Conservation (phyloP, 2,888 invertebrate species). For the Melanophora roralis region DNA sequence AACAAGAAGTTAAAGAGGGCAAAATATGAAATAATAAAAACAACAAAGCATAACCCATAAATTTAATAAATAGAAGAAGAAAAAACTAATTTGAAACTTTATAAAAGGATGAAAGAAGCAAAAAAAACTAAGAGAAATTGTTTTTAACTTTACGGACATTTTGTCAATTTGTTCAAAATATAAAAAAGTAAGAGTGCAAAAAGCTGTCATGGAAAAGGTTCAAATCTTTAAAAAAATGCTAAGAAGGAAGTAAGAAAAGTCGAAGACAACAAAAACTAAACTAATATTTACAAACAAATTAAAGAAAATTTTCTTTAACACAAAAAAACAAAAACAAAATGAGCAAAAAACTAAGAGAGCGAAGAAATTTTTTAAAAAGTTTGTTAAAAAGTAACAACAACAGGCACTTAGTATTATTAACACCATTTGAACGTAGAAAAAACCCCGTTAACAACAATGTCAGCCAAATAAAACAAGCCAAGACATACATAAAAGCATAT, state of each 20-base stretch:
- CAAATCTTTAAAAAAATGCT: too few species aligned
- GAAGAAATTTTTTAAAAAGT: neutral
- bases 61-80: constrained; percentile 12
- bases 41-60: constrained; percentile 4
- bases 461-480: neutral
- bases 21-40: too few species aligned
- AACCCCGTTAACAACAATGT: neutral
- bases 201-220: too few species aligned
- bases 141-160: constrained; percentile 2
- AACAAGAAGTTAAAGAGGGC: neutral
- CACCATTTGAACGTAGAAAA: constrained; percentile 32
- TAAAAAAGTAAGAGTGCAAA: too few species aligned
- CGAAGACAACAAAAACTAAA: neutral
- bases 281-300: constrained; percentile 24
- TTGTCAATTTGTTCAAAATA: neutral
- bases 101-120: constrained; percentile 25
- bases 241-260: constrained; percentile 6
- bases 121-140: too few species aligned
- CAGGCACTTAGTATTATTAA: constrained; percentile 50
- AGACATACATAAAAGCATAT: neutral
- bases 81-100: constrained; percentile 55
- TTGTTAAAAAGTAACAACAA: neutral
- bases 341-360: neutral
- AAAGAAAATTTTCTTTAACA: neutral
- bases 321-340: too few species aligned